Evolutionary conservation across 2,888 invertebrate genomes (phyloP).

Genomic region (Aromia moschata): DNA sequence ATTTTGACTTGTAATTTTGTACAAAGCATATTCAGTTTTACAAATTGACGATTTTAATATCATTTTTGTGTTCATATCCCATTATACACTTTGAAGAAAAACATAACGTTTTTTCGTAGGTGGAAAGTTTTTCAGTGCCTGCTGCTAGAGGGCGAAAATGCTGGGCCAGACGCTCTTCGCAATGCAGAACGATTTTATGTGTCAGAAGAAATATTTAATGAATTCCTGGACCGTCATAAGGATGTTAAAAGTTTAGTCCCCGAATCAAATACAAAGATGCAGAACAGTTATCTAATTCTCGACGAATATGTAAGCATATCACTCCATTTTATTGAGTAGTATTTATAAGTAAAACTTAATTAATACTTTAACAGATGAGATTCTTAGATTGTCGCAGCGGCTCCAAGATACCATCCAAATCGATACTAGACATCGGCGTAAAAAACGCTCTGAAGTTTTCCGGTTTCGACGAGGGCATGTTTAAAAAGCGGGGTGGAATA

Average conservation of each 20-base stretch:
- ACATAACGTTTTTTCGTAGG: too few relatives aligned
- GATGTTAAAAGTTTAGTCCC: slow-evolving; percentile 61
- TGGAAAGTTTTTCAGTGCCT: slow-evolving; percentile 66
- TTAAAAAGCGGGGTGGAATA: slow-evolving; percentile 64
- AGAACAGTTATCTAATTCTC: slow-evolving; percentile 65
- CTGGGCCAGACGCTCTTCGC: slow-evolving; percentile 61
- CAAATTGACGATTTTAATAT: too few relatives aligned
- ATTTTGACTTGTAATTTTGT: too few relatives aligned
- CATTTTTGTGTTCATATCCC: too few relatives aligned
- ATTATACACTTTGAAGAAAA: too few relatives aligned
- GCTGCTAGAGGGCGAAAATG: slow-evolving; percentile 65
- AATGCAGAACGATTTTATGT: slow-evolving; percentile 64
- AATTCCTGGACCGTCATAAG: slow-evolving; percentile 62
- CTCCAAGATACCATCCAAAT: slow-evolving; percentile 62
- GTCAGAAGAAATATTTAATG: slow-evolving; percentile 59
- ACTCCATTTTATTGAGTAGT: not conserved
- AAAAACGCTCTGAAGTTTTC: slow-evolving; percentile 61
- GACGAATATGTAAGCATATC: slow-evolving; percentile 63
- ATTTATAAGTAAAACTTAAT: not conserved
- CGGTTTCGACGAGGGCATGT: slow-evolving; percentile 65
- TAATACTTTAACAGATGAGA: slow-evolving; percentile 57
- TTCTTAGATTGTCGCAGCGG: slow-evolving; percentile 64
- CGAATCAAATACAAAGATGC: slow-evolving; percentile 65
- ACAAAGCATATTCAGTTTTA: too few relatives aligned
- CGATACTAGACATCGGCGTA: slow-evolving; percentile 64